phyloP scores from a whole-genome alignment of 23 tunicate species.

The Trididemnum nubilum region DNA sequence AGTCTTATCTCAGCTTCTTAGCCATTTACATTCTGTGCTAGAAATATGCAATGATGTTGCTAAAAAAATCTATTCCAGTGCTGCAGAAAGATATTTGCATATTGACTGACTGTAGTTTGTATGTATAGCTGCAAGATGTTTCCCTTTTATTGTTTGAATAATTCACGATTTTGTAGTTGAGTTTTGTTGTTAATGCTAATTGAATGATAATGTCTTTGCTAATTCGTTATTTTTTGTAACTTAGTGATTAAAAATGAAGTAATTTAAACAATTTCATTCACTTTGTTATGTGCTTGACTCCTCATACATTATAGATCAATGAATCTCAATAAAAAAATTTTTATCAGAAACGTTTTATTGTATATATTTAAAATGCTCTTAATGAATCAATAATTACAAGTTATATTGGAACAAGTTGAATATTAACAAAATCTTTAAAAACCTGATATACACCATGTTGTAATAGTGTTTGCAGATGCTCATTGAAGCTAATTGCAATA shows the following conservation, averaged over 20 bases:
- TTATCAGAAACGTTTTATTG: background rate
- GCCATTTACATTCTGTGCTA: too few species aligned
- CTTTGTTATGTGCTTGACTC: background rate
- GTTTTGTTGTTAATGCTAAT: background rate
- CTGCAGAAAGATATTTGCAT: too few species aligned
- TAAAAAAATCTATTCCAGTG: too few species aligned
- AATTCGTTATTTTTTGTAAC: background rate
- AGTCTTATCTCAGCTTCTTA: too few species aligned
- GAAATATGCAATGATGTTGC: too few species aligned
- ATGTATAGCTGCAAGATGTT: too few species aligned
- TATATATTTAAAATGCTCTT: background rate
- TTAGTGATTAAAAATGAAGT: background rate
- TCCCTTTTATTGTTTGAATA: background rate
- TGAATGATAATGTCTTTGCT: background rate
- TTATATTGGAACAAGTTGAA: background rate
- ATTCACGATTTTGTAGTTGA: background rate
- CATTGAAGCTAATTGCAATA: background rate
- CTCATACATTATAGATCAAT: background rate
- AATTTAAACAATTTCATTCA: too few species aligned
- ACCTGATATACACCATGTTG: background rate
- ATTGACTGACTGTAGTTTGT: too few species aligned
- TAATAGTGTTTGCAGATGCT: too few species aligned
- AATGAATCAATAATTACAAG: background rate
- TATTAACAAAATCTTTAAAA: background rate
- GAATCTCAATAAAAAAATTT: background rate